Percentiles rank a stretch among this genome's conserved stretches.
These are phyloP conservation scores for Lycorma delicatula DNA, from an alignment of 1,140 invertebrate species.

Conservation along the genomic window DNA sequence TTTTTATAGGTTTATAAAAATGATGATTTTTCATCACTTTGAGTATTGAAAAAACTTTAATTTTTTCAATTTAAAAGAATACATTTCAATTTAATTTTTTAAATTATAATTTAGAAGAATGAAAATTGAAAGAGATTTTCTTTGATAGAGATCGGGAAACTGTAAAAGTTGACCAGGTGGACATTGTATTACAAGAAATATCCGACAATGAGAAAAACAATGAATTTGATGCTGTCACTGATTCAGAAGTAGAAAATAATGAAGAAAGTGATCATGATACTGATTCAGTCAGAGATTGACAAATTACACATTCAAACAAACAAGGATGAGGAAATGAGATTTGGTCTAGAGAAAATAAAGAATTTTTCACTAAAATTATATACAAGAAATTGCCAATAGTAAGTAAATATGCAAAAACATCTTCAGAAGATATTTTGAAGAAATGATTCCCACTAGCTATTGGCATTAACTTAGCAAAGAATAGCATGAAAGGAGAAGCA, in stretches of 20 bases:
- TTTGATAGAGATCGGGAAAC: too few species aligned
- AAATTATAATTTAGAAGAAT: too few species aligned
- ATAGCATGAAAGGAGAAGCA: neutral
- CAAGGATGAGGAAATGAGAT: neutral
- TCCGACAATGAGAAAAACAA: too few species aligned
- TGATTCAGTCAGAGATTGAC: too few species aligned
- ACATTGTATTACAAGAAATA: too few species aligned
- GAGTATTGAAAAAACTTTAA: too few species aligned
- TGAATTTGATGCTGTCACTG: neutral
- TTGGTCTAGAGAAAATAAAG: neutral
- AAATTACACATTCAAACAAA: neutral
- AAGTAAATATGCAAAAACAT: neutral
- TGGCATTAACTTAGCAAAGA: neutral
- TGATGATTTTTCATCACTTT: too few species aligned
- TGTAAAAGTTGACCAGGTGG: too few species aligned
- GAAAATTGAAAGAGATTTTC: too few species aligned
- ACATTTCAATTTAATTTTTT: too few species aligned
- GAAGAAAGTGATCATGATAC: neutral
- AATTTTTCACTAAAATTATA: neutral
- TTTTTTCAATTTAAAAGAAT: too few species aligned
- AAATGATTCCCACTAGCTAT: neutral
- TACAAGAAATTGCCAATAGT: neutral
- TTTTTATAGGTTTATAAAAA: too few species aligned
- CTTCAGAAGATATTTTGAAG: neutral
- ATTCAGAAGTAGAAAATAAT: neutral